Conservation (phyloP, 2,113 vertebrate genomes). For the Andinoacara biseriatus region DNA sequence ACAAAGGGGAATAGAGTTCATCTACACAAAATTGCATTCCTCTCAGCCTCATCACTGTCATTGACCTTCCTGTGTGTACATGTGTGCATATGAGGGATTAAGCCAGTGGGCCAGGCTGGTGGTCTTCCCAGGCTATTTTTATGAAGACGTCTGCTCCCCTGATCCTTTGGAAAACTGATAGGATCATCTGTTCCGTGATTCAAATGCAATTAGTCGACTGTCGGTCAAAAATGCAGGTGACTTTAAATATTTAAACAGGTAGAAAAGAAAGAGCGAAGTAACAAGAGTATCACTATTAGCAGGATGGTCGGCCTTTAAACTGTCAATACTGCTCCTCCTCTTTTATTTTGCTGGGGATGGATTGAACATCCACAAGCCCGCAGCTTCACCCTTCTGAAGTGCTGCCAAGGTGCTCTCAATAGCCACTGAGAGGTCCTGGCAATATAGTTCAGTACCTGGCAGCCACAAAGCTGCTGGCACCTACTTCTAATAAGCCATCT, state of each 20-base stretch:
- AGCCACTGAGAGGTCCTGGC: conserved; percentile 61
- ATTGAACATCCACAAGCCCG: conserved; percentile 36
- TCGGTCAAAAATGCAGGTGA: conserved; percentile 31
- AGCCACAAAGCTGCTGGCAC: conserved; percentile 60
- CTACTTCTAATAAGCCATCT: conserved; percentile 64
- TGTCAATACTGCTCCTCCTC: conserved; percentile 24
- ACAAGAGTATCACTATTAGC: background rate
- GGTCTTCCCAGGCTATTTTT: conserved; percentile 80
- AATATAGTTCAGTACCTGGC: conserved; percentile 66
- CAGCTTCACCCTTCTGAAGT: conserved; percentile 48
- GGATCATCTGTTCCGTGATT: conserved; percentile 59
- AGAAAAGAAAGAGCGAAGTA: background rate
- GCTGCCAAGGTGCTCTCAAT: conserved; percentile 62
- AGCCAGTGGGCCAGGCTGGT: conserved; percentile 53
- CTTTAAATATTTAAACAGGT: background rate
- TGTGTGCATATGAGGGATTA: conserved; percentile 63
- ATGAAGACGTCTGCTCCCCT: conserved; percentile 59
- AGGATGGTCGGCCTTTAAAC: conserved; percentile 22
- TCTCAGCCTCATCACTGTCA: conserved; percentile 40
- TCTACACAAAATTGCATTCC: conserved; percentile 47
- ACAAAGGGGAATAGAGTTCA: conserved; percentile 33
- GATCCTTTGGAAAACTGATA: conserved; percentile 75
- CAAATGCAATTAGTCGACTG: conserved; percentile 58
- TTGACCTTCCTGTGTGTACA: conserved; percentile 64
- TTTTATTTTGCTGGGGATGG: conserved; percentile 31